Base-by-base conservation (phyloP, 2,888 invertebrate genomes). In the Pelosia muscerda region DNA sequence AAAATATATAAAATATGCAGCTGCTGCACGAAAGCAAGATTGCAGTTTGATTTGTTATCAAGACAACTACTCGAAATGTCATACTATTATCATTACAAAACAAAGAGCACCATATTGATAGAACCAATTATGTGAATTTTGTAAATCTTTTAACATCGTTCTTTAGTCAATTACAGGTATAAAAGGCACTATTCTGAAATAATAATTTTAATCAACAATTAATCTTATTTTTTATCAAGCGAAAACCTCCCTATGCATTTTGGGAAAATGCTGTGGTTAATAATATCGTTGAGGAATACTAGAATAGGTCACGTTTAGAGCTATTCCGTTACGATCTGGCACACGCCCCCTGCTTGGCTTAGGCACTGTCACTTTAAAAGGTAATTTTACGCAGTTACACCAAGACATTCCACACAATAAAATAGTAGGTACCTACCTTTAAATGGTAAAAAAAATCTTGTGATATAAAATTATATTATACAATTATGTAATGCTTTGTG, bases 101-200 rank as follows among this genome's bases (percentile, higher is more conserved):
- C 62, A 68, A 65, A 71, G 66, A 82, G 82, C 82, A 82, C 81
- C 82, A 75, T 77, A 57, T 55, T 55, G 28, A 71, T 72, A 81
- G 81, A 74, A 82, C 77, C 81, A 76, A 81, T 77, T 49, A 25
- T 2, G 28, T 58, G 23, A 23, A 42, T 5, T 57, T 56, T 28
- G 31, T 55, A 25, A 23, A 22, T 26, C 22, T 63, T 25, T 55
- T 63, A 42, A 23, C 6, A 49, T 56, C 55, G 54, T 63, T 54
- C 31, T 63, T 23, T 34, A 63, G 31, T 42, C 64, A 61, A 69
- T 61, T 59, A 64, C 63, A 62, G 59, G 53, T 22, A 49, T 49
- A 34, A 55, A 78, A 76, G 76, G 73, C 73, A 76, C 76, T 75
- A 73, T 59, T 71, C 69, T 49, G 28, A 25, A 49, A 49, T 49